phyloP scores from a whole-genome alignment of 2,888 invertebrate species.

The Pseudeuparius sepicola region DNA sequence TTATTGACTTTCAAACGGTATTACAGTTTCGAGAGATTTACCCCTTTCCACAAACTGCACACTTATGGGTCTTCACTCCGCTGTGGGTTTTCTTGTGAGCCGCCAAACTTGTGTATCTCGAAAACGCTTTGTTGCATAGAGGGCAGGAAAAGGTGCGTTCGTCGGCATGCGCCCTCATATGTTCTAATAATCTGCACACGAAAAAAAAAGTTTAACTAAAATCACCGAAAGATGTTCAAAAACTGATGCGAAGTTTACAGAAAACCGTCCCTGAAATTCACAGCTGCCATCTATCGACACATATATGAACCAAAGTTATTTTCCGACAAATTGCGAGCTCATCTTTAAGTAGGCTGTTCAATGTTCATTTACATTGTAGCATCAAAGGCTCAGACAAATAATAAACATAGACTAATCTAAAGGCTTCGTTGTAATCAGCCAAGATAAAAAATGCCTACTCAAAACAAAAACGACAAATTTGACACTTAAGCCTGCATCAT shows the following conservation, averaged over 20 bases:
- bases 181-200: constrained; percentile 36
- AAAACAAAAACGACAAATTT: too few species aligned
- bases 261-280: too few species aligned
- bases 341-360: too few species aligned
- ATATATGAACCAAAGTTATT: not conserved
- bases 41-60: constrained; percentile 38
- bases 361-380: too few species aligned
- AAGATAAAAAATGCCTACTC: too few species aligned
- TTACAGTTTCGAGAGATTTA: constrained; percentile 20
- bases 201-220: too few species aligned
- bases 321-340: too few species aligned
- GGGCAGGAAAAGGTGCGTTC: constrained; percentile 37
- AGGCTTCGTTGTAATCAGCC: too few species aligned
- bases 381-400: too few species aligned
- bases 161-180: constrained; percentile 37
- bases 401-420: too few species aligned
- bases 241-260: not conserved
- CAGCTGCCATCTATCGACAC: not conserved
- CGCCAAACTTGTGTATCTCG: constrained; percentile 35
- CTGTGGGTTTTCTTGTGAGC: constrained; percentile 38
- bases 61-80: constrained; percentile 35
- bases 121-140: constrained; percentile 37
- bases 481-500: too few species aligned
- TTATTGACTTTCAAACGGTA: not conserved
- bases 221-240: too few species aligned